Base-by-base conservation (phyloP, 2,113 vertebrate species). In the Gasterosteus nipponicus region DNA sequence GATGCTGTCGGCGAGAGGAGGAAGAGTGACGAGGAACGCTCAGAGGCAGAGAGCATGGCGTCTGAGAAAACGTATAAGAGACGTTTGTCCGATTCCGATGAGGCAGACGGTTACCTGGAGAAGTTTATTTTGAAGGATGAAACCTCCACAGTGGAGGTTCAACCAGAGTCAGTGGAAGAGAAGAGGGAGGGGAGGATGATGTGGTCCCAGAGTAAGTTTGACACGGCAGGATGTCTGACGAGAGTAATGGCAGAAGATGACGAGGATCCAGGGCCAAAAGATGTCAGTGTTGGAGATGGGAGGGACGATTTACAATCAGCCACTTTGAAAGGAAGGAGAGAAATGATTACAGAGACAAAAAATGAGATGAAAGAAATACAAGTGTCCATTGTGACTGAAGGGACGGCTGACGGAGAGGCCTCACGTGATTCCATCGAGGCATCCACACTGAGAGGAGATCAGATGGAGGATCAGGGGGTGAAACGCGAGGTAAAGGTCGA, bases 81-180 rank as follows among this genome's bases (percentile, higher is more conserved):
- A 10, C 93, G 94, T 80, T 89, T 92, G 75, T 97, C 96, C 82
- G 96, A 97, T 82, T 94, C 92, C 18, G 96, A 97, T 69, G 96
- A 97, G 69, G 94, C 96, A 18, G 94, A 92, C 0, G 95, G 95
- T 0, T 97, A 97, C 92, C 94, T 98, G 91, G 96, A 99, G 93
- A 98, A 96, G 89, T 98, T 97, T 41, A 94, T 71, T 82, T 94
- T 98, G 80, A 97, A 95, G 91, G 97, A 98, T 89, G 96, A 97
- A 80, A 95, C 93, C 78, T 94, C 93, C 44, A 82, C 49, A 15
- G 91, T 87, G 72, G 83, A 89, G 42, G 60, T 60, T 69, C 80
- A 83, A 56, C 65, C 80, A 51, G 84, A 91, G 63, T 81, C 84
- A 1, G 81, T 81, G 14, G 84, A 94, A 69, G 84, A 77, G 1